Conservation (phyloP, 1,140 invertebrate genomes). For the Cydia amplana region DNA sequence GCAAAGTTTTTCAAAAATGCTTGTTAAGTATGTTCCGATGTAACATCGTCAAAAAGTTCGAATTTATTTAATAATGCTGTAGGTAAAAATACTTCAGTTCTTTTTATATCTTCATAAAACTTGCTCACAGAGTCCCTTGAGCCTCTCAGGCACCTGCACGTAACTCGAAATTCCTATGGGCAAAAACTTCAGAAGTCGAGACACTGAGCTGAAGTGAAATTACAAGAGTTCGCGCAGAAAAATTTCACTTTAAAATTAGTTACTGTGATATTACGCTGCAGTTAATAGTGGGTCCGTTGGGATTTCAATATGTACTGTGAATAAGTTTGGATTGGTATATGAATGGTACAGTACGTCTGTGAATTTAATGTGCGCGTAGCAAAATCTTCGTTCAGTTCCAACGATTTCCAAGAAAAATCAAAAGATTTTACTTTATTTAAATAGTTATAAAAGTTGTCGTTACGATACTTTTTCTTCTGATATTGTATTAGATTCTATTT, state of each 20-base stretch:
- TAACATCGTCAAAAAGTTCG: conserved; percentile 2
- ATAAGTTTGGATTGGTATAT: conserved; percentile 6
- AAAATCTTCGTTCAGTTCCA: neutral
- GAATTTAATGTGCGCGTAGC: conserved; percentile 2
- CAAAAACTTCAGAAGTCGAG: conserved; percentile 27
- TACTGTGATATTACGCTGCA: conserved; percentile 27
- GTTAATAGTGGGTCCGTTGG: conserved; percentile 21
- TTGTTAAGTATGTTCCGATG: neutral
- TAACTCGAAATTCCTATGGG: conserved; percentile 19
- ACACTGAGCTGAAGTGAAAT: conserved; percentile 29
- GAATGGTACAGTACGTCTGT: neutral
- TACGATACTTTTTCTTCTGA: neutral
- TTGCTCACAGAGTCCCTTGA: neutral
- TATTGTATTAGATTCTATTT: neutral
- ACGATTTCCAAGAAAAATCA: neutral
- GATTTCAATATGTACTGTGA: conserved; percentile 26
- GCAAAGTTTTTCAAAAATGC: conserved; percentile 6
- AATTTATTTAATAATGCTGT: conserved; percentile 5
- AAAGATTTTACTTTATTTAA: neutral
- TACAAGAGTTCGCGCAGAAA: conserved; percentile 22
- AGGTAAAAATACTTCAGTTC: conserved; percentile 8
- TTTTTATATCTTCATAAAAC: conserved; percentile 20
- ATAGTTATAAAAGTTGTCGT: neutral
- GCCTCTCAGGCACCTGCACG: conserved; percentile 14
- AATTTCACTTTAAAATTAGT: conserved; percentile 33